Evolutionary conservation across 2,888 invertebrate species (phyloP), one percentile per base, ranked within the genome.

Genomic region (Nebria salina): DNA sequence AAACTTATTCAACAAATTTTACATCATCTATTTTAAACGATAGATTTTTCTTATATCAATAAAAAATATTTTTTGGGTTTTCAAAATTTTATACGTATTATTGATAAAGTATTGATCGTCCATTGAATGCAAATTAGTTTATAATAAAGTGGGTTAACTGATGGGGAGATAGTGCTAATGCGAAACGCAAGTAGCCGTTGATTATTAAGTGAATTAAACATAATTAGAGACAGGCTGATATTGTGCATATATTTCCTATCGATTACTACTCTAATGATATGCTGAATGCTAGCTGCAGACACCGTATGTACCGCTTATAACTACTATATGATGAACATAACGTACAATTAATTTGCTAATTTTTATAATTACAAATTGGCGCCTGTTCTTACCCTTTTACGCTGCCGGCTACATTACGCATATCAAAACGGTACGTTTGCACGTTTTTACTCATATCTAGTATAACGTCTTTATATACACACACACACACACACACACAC

Each of bases 171-270:
- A 65, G 79, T 68, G 74, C 75, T 79, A 65, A 79, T 68, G 79
- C 75, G 75, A 74, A 78, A 65, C 20, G 6, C 54, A 79, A 66
- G 66, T 68, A 42, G 74, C 73, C 75, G 79, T 68, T 79, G 79
- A 79, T 79, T 34, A 34, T 34, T 79, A 79, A 79, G 79, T 75
- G 75, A 79, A 79, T 79, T 79, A 75, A 79, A 68, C 34, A 42
- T 75, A 79, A 79, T 79, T 79, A 79, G 66, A 74, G 41, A 76
- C 65, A 77, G 42, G 74, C 65, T 64, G 65, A 79, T 79, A 65
- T 79, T 75, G 34, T 79, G 79, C 41, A 73, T 74, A 79, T 79
- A 79, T 79, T 79, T 79, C 79, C 74, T 74, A 79, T 79, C 79
- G 79, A 79, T 79, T 79, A 75, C 74, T 74, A 74, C 66, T 79